Evolutionary conservation across 1,140 invertebrate species (phyloP), one percentile per base, ranked within the genome.

Genomic region (Drosophila setifemur): DNA sequence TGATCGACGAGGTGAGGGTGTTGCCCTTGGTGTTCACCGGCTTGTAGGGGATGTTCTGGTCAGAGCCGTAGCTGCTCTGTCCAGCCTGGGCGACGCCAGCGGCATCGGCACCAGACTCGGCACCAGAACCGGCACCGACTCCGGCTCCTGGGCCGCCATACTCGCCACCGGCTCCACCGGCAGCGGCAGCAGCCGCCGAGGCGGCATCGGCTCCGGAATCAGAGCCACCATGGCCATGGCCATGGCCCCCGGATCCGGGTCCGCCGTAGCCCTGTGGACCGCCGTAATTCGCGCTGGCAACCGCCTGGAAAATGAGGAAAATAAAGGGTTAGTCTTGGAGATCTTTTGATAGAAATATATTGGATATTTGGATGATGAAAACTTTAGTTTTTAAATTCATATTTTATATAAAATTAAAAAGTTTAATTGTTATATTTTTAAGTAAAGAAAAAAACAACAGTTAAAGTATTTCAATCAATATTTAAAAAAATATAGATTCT

Each of bases 11-110:
- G 68, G 78, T 88, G 0, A 89, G 60, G 19, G 87, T 89, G 58
- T 88, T 89, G 45, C 87, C 88, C 64, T 83, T 81, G 60, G 83
- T 87, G 70, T 87, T 87, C 39, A 77, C 82, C 21, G 82, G 77
- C 11, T 82, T 88, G 77, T 87, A 87, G 6, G 82, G 82, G 4
- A 87, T 73, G 43, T 87, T 87, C 55, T 87, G 82, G 44, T 82
- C 76, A 2, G 77, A 83, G 55, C 82, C 83, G 28, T 87, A 87
- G 57, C 43, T 87, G 69, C 82, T 70, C 48, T 73, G 82, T 9
- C 58, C 58, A 37, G 64, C 57, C 29, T 87, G 82, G 11, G 77
- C 82, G 12, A 76, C 58, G 4, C 79, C 49, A 28, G 69, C 45
- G 25, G 83, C 82, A 26, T 88, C 82, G 3, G 55, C 57, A 35